Evolutionary conservation across 2,888 invertebrate species (phyloP).

Genomic region (Trisateles emortualis): DNA sequence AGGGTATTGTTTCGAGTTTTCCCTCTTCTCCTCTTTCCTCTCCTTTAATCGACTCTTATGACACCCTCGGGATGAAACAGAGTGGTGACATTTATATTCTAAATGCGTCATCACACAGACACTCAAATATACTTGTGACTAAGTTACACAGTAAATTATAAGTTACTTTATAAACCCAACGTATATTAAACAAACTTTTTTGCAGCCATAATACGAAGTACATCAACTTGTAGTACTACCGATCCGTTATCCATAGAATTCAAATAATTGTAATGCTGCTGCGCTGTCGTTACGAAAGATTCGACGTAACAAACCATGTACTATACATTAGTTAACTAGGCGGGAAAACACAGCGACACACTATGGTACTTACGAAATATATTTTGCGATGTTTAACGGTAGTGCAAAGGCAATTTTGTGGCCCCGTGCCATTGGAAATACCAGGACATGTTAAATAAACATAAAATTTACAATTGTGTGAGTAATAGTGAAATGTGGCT

Average conservation of each 20-base stretch:
- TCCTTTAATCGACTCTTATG: too few species aligned
- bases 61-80: too few species aligned
- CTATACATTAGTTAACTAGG: slow-evolving; percentile 30
- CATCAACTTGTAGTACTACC: slow-evolving; percentile 1
- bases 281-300: slow-evolving; percentile 29
- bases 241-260: slow-evolving; percentile 21
- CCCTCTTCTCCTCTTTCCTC: too few species aligned
- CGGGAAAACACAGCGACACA: slow-evolving; percentile 37
- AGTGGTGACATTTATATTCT: too few species aligned
- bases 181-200: background rate
- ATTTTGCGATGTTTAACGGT: slow-evolving; percentile 28
- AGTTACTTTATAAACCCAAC: background rate
- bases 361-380: slow-evolving; percentile 40
- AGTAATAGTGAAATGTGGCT: background rate
- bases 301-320: slow-evolving; percentile 19
- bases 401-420: slow-evolving; percentile 24
- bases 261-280: slow-evolving; percentile 37
- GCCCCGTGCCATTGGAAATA: slow-evolving; percentile 32
- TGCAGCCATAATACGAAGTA: background rate
- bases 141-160: too few species aligned
- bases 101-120: too few species aligned
- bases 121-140: too few species aligned
- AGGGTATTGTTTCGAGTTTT: too few species aligned
- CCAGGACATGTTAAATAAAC: slow-evolving; percentile 12
- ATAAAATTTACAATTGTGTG: slow-evolving; percentile 7